Percentiles rank a stretch among this genome's conserved stretches.
Evolutionary conservation across 2,888 invertebrate species (phyloP).

Genomic region (Platycheirus rosarum): DNA sequence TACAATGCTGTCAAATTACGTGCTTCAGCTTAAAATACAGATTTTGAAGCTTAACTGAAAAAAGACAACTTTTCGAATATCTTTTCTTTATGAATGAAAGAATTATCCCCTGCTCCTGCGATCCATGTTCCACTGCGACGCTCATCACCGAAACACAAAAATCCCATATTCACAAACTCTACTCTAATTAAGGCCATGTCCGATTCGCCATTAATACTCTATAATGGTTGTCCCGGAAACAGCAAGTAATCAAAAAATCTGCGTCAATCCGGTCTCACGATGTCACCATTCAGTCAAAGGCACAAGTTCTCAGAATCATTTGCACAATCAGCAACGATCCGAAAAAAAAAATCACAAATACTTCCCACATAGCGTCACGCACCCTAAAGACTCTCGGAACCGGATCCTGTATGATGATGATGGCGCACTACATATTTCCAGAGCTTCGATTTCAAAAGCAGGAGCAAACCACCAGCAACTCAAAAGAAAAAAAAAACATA

Average conservation of each 20-base stretch:
- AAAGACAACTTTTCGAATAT: too few species aligned
- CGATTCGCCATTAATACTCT: neutral
- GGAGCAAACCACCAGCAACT: slow-evolving; percentile 9
- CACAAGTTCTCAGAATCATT: slow-evolving; percentile 59
- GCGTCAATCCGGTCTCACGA: slow-evolving; percentile 38
- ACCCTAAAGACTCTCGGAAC: slow-evolving; percentile 40
- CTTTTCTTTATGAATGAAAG: too few species aligned
- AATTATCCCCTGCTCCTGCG: too few species aligned
- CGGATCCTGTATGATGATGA: slow-evolving; percentile 13
- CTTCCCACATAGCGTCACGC: slow-evolving; percentile 63
- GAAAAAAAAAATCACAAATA: too few species aligned
- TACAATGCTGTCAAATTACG: too few species aligned
- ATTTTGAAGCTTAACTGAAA: too few species aligned
- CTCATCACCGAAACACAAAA: slow-evolving; percentile 44
- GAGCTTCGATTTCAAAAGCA: neutral
- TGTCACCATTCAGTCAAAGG: slow-evolving; percentile 66
- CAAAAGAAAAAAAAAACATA: slow-evolving; percentile 32
- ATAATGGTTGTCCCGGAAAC: slow-evolving; percentile 38
- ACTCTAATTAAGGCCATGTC: slow-evolving; percentile 58
- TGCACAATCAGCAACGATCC: slow-evolving; percentile 29
- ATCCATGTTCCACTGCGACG: too few species aligned
- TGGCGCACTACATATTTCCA: slow-evolving; percentile 24
- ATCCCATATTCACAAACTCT: slow-evolving; percentile 47
- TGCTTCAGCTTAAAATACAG: too few species aligned
- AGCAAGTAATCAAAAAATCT: slow-evolving; percentile 31